Conservation (phyloP, 2,888 invertebrate species). For the Hirtodrosophila histrioides region DNA sequence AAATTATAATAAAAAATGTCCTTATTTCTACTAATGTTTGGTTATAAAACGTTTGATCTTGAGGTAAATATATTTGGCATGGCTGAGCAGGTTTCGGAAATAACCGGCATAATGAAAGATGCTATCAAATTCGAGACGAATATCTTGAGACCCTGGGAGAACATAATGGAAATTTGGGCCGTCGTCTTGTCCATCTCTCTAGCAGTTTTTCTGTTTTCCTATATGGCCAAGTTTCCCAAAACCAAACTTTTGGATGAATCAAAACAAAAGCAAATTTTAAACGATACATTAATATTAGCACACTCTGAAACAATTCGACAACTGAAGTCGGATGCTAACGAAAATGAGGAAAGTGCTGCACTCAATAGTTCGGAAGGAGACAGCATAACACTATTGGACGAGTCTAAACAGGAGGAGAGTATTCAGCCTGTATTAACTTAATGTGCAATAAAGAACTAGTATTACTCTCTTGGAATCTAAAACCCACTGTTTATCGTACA, state of each 20-base stretch:
- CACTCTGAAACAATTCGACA: neutral
- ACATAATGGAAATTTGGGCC: constrained; percentile 11
- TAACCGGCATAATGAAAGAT: constrained; percentile 27
- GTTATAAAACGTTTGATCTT: constrained; percentile 22
- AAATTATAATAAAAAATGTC: constrained; percentile 39
- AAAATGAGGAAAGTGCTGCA: neutral
- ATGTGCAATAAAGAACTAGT: no score
- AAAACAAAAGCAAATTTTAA: neutral
- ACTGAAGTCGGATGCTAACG: neutral
- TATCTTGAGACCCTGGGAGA: constrained; percentile 18
- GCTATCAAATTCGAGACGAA: constrained; percentile 11
- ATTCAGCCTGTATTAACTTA: neutral
- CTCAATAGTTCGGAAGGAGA: neutral
- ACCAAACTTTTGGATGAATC: neutral
- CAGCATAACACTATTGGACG: neutral
- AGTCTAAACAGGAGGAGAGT: neutral
- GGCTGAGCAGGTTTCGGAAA: constrained; percentile 48
- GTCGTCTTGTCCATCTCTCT: constrained; percentile 28
- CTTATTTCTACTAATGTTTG: constrained; percentile 10
- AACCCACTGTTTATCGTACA: no score
- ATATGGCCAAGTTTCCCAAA: neutral
- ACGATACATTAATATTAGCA: neutral
- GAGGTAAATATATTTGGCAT: constrained; percentile 47
- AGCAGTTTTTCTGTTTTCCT: neutral
- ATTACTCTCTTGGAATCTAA: no score